These are phyloP conservation scores for Mustela lutreola DNA, from an alignment of 2,113 vertebrate genomes.

Conservation along the genomic window DNA sequence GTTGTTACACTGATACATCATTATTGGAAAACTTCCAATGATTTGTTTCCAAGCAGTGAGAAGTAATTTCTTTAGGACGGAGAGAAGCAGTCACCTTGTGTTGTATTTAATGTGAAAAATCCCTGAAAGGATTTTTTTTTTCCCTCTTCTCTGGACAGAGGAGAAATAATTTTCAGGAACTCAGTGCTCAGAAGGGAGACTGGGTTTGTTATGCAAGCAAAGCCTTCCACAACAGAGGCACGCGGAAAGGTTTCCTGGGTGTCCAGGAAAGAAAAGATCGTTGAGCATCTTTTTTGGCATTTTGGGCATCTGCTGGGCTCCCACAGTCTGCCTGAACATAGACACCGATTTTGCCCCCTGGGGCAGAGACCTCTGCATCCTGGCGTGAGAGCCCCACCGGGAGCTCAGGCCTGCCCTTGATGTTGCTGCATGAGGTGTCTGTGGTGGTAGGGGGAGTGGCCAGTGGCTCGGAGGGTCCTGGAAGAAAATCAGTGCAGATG, in stretches of 20 bases:
- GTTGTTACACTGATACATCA: not conserved
- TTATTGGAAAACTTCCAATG: not conserved
- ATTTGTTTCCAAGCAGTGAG: not conserved
- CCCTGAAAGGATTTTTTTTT: not conserved
- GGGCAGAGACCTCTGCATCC: not conserved
- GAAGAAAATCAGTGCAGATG: not conserved
- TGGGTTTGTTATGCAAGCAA: not conserved
- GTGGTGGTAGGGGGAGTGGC: not conserved
- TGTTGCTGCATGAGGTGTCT: no score
- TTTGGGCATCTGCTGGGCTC: not conserved
- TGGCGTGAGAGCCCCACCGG: fast-evolving
- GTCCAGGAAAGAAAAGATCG: not conserved
- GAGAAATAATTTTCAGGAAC: not conserved
- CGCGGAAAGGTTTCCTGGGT: fast-evolving
- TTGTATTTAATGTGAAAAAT: not conserved
- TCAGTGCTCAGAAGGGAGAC: not conserved
- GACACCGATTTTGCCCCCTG: not conserved
- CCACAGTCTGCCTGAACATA: not conserved
- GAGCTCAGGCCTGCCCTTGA: not conserved
- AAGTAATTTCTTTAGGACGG: not conserved
- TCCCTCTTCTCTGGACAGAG: not conserved
- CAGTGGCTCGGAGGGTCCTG: not conserved
- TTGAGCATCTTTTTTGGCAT: not conserved
- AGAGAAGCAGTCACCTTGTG: not conserved
- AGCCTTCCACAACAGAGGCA: not conserved